These are phyloP conservation scores for Cynopterus sphinx DNA, from an alignment of 2,797 vertebrate species.

Conservation along the genomic window DNA sequence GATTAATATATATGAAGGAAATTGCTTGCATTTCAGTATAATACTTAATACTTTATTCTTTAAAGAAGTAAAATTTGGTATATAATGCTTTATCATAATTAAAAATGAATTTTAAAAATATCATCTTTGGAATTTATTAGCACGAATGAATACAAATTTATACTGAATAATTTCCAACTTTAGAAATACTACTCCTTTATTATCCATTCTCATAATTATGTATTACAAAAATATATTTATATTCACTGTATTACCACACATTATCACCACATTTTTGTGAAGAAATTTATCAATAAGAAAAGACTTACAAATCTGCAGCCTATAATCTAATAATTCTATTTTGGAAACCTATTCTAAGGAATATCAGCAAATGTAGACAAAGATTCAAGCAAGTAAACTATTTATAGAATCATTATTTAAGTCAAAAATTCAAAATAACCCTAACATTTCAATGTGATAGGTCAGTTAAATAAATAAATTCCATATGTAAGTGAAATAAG, in stretches of 20 bases:
- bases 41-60: not conserved
- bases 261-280: not conserved
- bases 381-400: not conserved
- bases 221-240: slow-evolving; percentile 17
- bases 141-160: not conserved
- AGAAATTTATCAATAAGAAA: slow-evolving; percentile 5
- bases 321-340: not conserved
- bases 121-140: not conserved
- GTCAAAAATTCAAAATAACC: slow-evolving; percentile 12
- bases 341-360: not conserved
- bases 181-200: not conserved
- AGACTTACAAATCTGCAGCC: not conserved
- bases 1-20: not conserved
- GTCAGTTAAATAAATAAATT: not conserved
- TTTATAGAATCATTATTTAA: slow-evolving; percentile 25
- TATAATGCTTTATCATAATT: not conserved
- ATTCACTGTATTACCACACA: not conserved
- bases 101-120: not conserved
- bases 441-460: not conserved
- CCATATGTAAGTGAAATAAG: not conserved
- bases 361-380: not conserved
- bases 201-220: not conserved
- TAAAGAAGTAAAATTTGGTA: not conserved
- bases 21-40: not conserved
- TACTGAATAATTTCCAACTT: not conserved